Base-by-base conservation (phyloP, 2,113 vertebrate genomes). In the Salvator merianae region DNA sequence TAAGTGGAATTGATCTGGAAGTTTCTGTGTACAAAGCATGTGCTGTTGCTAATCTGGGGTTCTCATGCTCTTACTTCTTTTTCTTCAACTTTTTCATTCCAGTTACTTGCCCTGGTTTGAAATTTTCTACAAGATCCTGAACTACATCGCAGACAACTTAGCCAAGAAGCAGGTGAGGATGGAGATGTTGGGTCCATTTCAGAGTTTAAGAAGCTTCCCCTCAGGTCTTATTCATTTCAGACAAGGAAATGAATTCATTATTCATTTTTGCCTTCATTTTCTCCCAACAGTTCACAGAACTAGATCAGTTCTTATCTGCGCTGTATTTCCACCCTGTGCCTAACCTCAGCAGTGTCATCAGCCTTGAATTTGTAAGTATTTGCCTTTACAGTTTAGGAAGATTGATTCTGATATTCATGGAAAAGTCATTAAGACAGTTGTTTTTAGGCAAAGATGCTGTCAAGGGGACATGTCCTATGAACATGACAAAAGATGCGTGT, bases 41-140 rank as follows among this genome's bases (percentile, higher is more conserved):
- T 30, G 63, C 13, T 65, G 12, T 30, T 14, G 68, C 16, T 3
- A 6, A 7, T 53, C 50, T 68, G 30, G 4, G 12, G 73, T n/a
- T 6, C 53, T 12, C 3, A 20, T 69, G 32, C 53, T 24, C 13
- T 30, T 18, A 70, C n/a, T 65, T 84, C 66, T 84, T 84, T 53
- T 88, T 81, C 38, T 89, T 47, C 43, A 47, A 47, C 43, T 2
- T 69, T 85, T 66, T 84, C 81, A 50, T 88, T 81, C 36, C 90
- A 98, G 98, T 84, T 97, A 97, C 84, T 95, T 97, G 79, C 98
- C 98, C 3, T 98, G 97, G 98, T 98, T 98, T 87, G 98, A 98
- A 85, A 95, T 98, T 66, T 98, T 98, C 93, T 98, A 98, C 95
- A 98, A 98, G 92, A 95, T 98, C 38, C 94, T 98, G 79, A 98